Conservation (phyloP, 2,113 vertebrate species). For the Ptyas mucosa region DNA sequence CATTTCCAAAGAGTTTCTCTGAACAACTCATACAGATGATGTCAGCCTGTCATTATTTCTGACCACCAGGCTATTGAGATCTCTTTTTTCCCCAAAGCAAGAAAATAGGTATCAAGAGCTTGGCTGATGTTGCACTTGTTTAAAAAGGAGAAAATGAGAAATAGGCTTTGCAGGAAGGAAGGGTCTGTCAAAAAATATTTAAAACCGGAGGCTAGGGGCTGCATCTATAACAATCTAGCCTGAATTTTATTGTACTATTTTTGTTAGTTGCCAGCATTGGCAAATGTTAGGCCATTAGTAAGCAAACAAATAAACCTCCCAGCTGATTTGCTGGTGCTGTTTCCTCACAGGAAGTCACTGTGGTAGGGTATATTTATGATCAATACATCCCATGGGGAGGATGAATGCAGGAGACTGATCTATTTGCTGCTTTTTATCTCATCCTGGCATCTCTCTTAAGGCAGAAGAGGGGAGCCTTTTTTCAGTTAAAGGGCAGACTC, state of each 20-base stretch:
- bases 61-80: constrained; percentile 33
- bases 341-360: background rate
- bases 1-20: constrained; percentile 68
- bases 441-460: background rate
- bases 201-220: background rate
- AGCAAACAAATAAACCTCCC: background rate
- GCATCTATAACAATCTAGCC: background rate
- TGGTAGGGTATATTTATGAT: background rate
- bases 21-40: constrained; percentile 63
- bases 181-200: background rate
- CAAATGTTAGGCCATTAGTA: background rate
- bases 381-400: background rate
- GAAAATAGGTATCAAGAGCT: constrained; percentile 45
- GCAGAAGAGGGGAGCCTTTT: background rate
- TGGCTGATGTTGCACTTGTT: background rate
- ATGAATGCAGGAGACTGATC: no score
- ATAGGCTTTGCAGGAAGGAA: background rate
- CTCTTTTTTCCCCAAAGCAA: constrained; percentile 13
- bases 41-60: constrained; percentile 63
- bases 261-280: background rate
- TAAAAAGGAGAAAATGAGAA: background rate
- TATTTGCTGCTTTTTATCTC: background rate
- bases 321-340: background rate
- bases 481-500: background rate
- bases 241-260: background rate